Evolutionary conservation across 2,113 vertebrate genomes (phyloP).

Genomic region (Mungos mungo): DNA sequence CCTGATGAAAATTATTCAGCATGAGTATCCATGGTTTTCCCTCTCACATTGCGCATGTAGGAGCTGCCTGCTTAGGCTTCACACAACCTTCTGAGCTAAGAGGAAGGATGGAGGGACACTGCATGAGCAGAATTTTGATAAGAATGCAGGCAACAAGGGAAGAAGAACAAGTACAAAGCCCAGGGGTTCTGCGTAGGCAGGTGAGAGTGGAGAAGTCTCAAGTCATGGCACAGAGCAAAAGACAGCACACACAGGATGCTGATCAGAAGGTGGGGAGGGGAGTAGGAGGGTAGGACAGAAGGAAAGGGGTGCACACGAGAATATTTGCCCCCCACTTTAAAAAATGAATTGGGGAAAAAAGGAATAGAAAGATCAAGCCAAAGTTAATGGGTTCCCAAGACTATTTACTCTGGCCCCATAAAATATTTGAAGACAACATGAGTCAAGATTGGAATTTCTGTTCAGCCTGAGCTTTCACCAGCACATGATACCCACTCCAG

Average conservation of each 20-base stretch:
- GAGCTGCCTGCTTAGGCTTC: neutral
- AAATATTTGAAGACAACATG: neutral
- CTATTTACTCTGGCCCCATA: neutral
- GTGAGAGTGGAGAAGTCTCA: too few species aligned
- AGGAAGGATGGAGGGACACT: neutral
- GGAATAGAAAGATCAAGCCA: neutral
- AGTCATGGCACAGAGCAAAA: fast-evolving
- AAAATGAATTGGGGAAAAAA: neutral
- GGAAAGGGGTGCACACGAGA: neutral
- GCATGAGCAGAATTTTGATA: neutral
- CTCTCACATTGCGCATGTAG: too few species aligned
- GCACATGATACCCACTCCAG: neutral
- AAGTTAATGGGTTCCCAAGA: neutral
- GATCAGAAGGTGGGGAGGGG: fast-evolving
- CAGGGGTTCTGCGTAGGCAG: neutral
- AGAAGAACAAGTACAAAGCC: too few species aligned
- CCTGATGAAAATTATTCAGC: neutral
- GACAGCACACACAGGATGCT: fast-evolving
- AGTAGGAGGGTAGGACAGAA: neutral
- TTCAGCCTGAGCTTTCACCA: neutral
- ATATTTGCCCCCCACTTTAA: too few species aligned
- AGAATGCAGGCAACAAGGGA: neutral
- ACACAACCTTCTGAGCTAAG: too few species aligned
- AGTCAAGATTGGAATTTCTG: neutral
- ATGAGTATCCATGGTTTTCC: neutral